phyloP scores from a whole-genome alignment of 2,797 vertebrate species.

The Odontamblyopus rebecca region DNA sequence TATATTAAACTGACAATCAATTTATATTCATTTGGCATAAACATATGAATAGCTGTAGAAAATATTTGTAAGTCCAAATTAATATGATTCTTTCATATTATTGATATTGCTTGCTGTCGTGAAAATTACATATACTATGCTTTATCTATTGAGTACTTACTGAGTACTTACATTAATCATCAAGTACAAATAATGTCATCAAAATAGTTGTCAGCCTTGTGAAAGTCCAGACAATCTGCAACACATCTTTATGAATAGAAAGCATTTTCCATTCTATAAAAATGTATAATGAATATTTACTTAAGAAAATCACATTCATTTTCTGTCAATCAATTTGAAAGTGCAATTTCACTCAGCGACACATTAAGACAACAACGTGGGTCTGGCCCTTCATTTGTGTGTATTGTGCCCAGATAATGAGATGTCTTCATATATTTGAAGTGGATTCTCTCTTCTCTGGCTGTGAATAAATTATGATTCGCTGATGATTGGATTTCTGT shows the following conservation, averaged over 20 bases:
- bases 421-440: slow-evolving; percentile 61
- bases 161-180: not conserved
- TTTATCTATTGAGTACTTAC: too few species aligned
- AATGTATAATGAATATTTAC: slow-evolving; percentile 21
- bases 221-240: not conserved
- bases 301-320: slow-evolving; percentile 20
- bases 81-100: too few species aligned
- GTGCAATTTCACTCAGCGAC: slow-evolving; percentile 18
- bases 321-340: slow-evolving; percentile 35
- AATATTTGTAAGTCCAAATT: too few species aligned
- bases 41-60: too few species aligned
- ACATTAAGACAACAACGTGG: slow-evolving; percentile 20
- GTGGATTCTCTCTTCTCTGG: slow-evolving; percentile 44
- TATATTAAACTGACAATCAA: too few species aligned
- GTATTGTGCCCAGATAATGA: slow-evolving; percentile 49
- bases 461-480: slow-evolving; percentile 65
- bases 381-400: slow-evolving; percentile 32
- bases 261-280: not conserved
- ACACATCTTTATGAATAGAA: not conserved
- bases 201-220: too few species aligned
- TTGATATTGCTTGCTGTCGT: too few species aligned
- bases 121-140: too few species aligned
- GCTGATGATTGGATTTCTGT: slow-evolving; percentile 66
- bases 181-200: not conserved
- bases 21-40: too few species aligned